Conservation (phyloP, 2,113 vertebrate species). For the Myanophis thanlyinensis region DNA sequence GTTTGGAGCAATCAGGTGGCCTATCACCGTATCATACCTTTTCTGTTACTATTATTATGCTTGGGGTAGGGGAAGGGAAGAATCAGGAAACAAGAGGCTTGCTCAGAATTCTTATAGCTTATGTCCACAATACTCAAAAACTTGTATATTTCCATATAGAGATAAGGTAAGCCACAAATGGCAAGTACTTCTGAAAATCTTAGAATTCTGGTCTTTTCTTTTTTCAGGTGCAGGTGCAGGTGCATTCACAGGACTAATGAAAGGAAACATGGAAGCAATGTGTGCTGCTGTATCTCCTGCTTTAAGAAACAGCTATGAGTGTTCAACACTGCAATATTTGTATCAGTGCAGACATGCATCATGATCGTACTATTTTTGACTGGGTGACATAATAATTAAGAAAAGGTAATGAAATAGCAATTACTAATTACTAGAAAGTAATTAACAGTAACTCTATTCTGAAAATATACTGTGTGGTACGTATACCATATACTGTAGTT, state of each 20-base stretch:
- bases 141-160: neutral
- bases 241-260: neutral
- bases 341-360: neutral
- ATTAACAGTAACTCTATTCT: neutral
- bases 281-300: neutral
- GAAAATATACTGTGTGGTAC: neutral
- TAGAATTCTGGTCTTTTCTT: neutral
- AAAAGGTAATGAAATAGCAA: neutral
- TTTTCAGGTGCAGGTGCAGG: neutral
- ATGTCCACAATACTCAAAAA: neutral
- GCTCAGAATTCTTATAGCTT: neutral
- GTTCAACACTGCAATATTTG: neutral
- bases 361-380: neutral
- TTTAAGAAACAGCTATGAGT: neutral
- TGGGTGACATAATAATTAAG: neutral
- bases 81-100: neutral
- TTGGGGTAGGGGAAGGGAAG: neutral
- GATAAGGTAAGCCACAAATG: neutral
- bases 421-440: neutral
- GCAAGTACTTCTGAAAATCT: neutral
- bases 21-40: neutral
- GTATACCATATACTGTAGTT: neutral
- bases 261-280: neutral
- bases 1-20: neutral
- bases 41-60: neutral